These are phyloP conservation scores for Dicyrtomina minuta DNA, from an alignment of 2,888 invertebrate genomes.

Conservation along the genomic window DNA sequence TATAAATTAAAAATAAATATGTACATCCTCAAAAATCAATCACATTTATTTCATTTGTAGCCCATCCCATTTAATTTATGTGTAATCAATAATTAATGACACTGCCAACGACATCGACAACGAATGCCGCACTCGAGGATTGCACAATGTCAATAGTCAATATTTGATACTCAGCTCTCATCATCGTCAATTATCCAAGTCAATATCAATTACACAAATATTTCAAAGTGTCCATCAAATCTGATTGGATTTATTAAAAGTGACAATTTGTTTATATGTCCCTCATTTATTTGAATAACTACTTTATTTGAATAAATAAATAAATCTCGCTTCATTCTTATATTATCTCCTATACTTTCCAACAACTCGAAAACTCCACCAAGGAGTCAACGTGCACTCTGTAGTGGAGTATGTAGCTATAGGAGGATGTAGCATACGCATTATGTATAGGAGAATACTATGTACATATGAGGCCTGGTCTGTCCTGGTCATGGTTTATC, in stretches of 20 bases:
- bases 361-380: too few relatives aligned
- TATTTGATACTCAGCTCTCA: neutral
- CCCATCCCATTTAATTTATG: neutral
- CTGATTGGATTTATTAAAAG: neutral
- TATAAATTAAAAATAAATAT: neutral
- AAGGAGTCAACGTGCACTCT: too few relatives aligned
- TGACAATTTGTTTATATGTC: conserved; percentile 4
- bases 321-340: neutral
- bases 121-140: neutral
- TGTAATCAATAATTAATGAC: too few relatives aligned
- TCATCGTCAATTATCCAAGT: too few relatives aligned
- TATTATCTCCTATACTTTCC: neutral
- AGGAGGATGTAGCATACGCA: neutral
- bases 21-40: neutral
- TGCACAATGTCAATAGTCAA: too few relatives aligned
- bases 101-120: neutral
- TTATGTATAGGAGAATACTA: too few relatives aligned
- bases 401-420: too few relatives aligned
- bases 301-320: too few relatives aligned
- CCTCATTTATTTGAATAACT: neutral
- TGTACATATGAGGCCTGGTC: conserved; percentile 15
- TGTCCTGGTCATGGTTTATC: conserved; percentile 22
- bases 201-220: too few relatives aligned
- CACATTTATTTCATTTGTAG: neutral
- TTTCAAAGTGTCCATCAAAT: neutral